Percentiles rank a stretch among this genome's conserved stretches.
These are phyloP conservation scores for Catocala fraxini DNA, from an alignment of 2,888 invertebrate genomes.

Conservation along the genomic window DNA sequence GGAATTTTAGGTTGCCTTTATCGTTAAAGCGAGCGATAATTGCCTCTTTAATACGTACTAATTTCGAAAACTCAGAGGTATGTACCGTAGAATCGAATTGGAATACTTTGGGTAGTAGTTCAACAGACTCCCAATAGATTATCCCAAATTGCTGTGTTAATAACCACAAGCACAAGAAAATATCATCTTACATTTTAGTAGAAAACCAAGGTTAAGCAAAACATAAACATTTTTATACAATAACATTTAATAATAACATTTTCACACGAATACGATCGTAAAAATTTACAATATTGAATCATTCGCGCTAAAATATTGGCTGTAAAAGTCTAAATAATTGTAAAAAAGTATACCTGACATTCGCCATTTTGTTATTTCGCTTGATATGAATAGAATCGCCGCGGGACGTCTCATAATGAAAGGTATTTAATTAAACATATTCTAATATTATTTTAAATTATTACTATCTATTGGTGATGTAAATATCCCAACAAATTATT, in stretches of 20 bases:
- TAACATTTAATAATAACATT: conserved; percentile 32
- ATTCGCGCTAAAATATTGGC: conserved; percentile 48
- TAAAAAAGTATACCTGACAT: conserved; percentile 16
- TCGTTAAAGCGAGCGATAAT: too few relatives aligned
- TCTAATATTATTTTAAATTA: conserved; percentile 25
- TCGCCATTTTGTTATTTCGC: conserved; percentile 33
- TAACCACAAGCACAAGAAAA: too few relatives aligned
- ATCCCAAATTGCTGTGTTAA: too few relatives aligned
- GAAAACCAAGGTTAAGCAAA: neutral
- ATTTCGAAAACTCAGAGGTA: too few relatives aligned
- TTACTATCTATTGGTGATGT: neutral
- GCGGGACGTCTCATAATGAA: conserved; percentile 40
- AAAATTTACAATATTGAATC: conserved; percentile 39
- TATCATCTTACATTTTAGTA: neutral
- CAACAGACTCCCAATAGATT: too few relatives aligned
- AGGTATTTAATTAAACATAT: conserved; percentile 29
- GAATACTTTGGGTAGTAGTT: too few relatives aligned
- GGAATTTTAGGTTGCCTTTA: too few relatives aligned
- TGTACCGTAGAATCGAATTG: too few relatives aligned
- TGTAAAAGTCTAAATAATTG: conserved; percentile 49
- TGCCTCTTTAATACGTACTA: too few relatives aligned
- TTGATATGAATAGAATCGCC: conserved; percentile 29
- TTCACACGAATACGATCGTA: conserved; percentile 36
- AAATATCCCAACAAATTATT: conserved; percentile 9
- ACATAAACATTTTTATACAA: conserved; percentile 14